phyloP scores from a whole-genome alignment of 2,888 invertebrate species.

The Furcula furcula region DNA sequence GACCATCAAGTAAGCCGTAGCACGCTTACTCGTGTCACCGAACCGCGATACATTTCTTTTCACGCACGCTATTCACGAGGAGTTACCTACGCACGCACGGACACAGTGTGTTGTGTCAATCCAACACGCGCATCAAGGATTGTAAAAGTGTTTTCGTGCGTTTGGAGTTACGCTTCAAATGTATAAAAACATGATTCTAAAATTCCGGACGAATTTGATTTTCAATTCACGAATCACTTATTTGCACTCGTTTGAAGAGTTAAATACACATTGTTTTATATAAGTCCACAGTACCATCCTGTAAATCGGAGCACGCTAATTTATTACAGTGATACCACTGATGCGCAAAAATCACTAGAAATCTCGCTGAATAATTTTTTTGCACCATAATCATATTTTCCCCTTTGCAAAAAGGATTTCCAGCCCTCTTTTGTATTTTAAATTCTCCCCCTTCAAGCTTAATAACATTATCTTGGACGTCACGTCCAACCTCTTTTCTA shows the following conservation, averaged over 20 bases:
- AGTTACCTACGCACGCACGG: too few species aligned
- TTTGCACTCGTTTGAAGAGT: background rate
- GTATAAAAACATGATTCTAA: background rate
- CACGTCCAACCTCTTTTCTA: conserved; percentile 15
- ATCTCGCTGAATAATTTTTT: background rate
- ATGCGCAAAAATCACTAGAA: background rate
- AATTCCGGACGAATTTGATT: background rate
- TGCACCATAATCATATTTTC: conserved; percentile 6
- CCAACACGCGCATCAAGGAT: background rate
- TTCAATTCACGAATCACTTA: background rate
- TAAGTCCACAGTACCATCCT: background rate
- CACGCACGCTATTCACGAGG: conserved; percentile 41
- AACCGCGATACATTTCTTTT: conserved; percentile 35
- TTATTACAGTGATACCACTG: background rate
- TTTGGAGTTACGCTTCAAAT: conserved; percentile 9
- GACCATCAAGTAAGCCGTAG: conserved; percentile 77
- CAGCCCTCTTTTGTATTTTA: conserved; percentile 12
- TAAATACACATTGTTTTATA: background rate
- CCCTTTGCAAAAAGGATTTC: conserved; percentile 8
- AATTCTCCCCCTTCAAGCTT: conserved; percentile 8
- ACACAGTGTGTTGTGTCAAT: too few species aligned
- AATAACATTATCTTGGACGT: conserved; percentile 12
- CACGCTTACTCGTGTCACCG: conserved; percentile 63
- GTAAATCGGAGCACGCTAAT: background rate
- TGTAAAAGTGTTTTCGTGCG: conserved; percentile 8